Percentiles rank a stretch among this genome's conserved stretches.
These are phyloP conservation scores for Muntiacus muntjak DNA, from an alignment of 2,113 vertebrate species.

Conservation along the genomic window DNA sequence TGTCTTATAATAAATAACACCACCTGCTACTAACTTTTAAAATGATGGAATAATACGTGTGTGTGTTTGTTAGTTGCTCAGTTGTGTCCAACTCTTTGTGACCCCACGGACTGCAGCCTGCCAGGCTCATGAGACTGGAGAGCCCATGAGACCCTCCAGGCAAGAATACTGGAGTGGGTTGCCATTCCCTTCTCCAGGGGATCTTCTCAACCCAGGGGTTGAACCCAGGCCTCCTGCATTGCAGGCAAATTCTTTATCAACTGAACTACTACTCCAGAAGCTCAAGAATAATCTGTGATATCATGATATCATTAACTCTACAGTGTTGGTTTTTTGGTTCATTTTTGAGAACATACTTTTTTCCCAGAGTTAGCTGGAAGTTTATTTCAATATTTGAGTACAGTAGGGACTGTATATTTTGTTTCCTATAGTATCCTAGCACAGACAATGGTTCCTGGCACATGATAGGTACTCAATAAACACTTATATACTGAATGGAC, in stretches of 20 bases:
- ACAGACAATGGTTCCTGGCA: background rate
- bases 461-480: background rate
- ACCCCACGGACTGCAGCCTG: background rate
- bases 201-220: background rate
- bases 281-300: background rate
- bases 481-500: background rate
- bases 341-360: background rate
- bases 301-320: background rate
- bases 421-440: background rate
- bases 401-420: background rate
- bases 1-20: background rate
- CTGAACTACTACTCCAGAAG: background rate
- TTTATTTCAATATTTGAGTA: constrained; percentile 11
- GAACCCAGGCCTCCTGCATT: background rate
- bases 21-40: background rate
- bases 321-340: background rate
- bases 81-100: background rate
- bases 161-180: background rate
- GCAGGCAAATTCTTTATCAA: background rate
- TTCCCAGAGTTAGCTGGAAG: background rate
- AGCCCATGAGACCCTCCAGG: background rate
- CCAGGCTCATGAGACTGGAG: background rate
- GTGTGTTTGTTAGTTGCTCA: background rate
- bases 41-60: background rate
- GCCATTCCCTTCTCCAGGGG: background rate